These are phyloP conservation scores for Chanos chanos DNA, from an alignment of 2,797 vertebrate genomes.

Conservation along the genomic window DNA sequence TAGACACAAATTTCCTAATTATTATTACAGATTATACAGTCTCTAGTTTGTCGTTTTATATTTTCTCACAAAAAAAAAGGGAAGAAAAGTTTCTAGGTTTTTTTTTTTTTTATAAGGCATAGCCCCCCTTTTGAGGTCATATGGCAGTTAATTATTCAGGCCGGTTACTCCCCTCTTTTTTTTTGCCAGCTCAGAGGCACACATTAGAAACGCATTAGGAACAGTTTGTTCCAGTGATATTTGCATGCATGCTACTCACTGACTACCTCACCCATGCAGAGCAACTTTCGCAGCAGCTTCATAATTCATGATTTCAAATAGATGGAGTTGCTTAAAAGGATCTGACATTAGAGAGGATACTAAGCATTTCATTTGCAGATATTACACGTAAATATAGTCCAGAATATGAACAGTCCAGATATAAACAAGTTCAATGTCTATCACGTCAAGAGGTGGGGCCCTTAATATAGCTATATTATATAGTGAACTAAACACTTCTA, in stretches of 20 bases:
- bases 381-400: no score
- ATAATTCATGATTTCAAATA: not conserved
- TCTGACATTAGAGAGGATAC: not conserved
- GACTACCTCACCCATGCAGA: not conserved
- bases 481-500: no score
- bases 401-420: no score
- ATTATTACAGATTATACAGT: no score
- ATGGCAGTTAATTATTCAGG: slow-evolving; percentile 32
- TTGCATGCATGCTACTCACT: slow-evolving; percentile 22
- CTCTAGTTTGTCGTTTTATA: no score
- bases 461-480: no score
- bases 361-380: no score
- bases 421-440: no score
- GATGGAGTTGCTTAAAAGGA: not conserved
- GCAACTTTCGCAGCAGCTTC: not conserved
- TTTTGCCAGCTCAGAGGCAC: slow-evolving; percentile 14
- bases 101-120: slow-evolving; percentile 28
- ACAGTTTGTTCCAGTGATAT: slow-evolving; percentile 7
- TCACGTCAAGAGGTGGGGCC: no score
- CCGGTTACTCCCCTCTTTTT: slow-evolving; percentile 15
- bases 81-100: no score
- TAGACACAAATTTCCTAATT: no score
- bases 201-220: slow-evolving; percentile 14
- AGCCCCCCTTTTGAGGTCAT: slow-evolving; percentile 21
- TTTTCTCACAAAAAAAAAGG: not conserved